Percentiles rank a stretch among this genome's conserved stretches.
These are phyloP conservation scores for Ptilodon capucinus DNA, from an alignment of 2,888 invertebrate species.

Conservation along the genomic window DNA sequence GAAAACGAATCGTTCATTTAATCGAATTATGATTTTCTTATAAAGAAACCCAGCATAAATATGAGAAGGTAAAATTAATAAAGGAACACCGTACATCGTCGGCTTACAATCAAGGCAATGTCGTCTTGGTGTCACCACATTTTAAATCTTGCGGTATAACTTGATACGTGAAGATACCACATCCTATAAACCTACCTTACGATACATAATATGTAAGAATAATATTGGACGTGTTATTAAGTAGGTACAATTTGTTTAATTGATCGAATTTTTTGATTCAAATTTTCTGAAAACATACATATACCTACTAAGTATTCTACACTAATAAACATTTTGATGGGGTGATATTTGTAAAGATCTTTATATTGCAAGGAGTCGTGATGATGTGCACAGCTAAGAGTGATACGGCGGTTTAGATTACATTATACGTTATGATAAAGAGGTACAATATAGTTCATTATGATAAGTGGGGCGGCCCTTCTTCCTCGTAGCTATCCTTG, in stretches of 20 bases:
- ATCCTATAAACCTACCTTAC: neutral
- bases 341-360: slow-evolving; percentile 29
- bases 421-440: slow-evolving; percentile 23
- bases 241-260: no score
- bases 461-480: slow-evolving; percentile 51
- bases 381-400: slow-evolving; percentile 34
- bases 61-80: no score
- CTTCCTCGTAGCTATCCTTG: slow-evolving; percentile 63
- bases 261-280: slow-evolving; percentile 4
- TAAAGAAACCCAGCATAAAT: no score
- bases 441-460: slow-evolving; percentile 53
- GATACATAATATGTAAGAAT: neutral
- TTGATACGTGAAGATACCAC: neutral
- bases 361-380: slow-evolving; percentile 36
- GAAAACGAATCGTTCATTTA: no score
- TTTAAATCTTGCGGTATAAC: neutral
- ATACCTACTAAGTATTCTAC: slow-evolving; percentile 4
- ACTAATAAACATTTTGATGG: slow-evolving; percentile 29
- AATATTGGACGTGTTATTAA: neutral
- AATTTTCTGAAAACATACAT: slow-evolving; percentile 2
- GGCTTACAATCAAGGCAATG: neutral
- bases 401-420: slow-evolving; percentile 13
- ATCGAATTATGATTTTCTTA: no score
- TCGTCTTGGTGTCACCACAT: neutral
- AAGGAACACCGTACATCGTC: neutral